These are phyloP conservation scores for Perca fluviatilis DNA, from an alignment of 2,113 vertebrate species.

Conservation along the genomic window DNA sequence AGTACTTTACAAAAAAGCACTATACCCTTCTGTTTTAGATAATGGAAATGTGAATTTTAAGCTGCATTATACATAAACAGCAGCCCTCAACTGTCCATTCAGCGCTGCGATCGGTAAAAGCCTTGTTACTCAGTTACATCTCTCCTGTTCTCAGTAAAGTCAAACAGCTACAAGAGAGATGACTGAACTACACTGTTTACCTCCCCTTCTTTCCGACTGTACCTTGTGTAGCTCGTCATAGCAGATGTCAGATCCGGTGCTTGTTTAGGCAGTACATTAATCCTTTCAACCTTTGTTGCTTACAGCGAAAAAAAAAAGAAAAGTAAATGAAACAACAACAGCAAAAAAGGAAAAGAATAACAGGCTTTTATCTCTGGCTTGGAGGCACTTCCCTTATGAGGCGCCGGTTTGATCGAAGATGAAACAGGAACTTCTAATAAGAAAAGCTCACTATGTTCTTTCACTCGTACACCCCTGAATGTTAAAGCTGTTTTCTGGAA, in stretches of 20 bases:
- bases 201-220: neutral
- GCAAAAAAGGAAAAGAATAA: neutral
- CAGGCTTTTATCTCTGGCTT: slow-evolving; percentile 33
- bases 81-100: neutral
- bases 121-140: neutral
- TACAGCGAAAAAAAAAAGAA: slow-evolving; percentile 8
- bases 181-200: neutral
- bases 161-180: neutral
- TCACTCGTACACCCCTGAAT: neutral
- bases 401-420: slow-evolving; percentile 18
- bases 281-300: slow-evolving; percentile 14
- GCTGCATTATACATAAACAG: neutral
- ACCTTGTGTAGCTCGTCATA: neutral
- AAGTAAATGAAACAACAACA: slow-evolving; percentile 25
- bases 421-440: slow-evolving; percentile 6
- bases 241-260: slow-evolving; percentile 21
- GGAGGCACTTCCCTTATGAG: slow-evolving; percentile 12
- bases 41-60: neutral
- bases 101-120: neutral
- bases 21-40: neutral
- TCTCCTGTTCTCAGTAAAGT: neutral
- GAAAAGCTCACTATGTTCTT: slow-evolving; percentile 19
- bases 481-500: slow-evolving; percentile 5
- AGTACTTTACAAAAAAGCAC: neutral
- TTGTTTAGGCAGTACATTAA: slow-evolving; percentile 22